Percentiles rank a stretch among this genome's conserved stretches.
These are phyloP conservation scores for Chaetoderma sp. DNA, from an alignment of 2,888 invertebrate species.

Conservation along the genomic window DNA sequence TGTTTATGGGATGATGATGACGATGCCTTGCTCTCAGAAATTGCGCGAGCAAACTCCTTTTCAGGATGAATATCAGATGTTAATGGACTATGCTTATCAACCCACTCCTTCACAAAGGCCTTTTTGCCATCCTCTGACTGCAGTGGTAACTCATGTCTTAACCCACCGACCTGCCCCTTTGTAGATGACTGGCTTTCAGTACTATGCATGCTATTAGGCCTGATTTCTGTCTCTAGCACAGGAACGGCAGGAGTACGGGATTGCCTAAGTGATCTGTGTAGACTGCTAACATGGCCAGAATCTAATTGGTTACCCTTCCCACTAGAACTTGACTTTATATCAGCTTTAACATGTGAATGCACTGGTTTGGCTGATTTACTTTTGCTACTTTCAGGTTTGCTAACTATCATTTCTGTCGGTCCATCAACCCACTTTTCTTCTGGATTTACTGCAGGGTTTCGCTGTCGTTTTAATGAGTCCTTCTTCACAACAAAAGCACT, in stretches of 20 bases:
- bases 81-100: constrained; percentile 63
- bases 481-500: constrained; percentile 69
- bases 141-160: constrained; percentile 39
- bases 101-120: constrained; percentile 65
- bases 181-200: constrained; percentile 51
- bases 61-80: no score
- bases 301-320: neutral
- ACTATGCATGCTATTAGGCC: constrained; percentile 54
- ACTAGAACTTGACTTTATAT: neutral
- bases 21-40: no score
- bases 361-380: constrained; percentile 23
- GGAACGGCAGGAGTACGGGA: no score
- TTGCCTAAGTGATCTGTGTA: no score
- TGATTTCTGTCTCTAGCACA: constrained; percentile 19
- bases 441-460: constrained; percentile 70
- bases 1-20: no score
- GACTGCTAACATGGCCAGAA: no score
- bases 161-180: constrained; percentile 48
- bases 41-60: no score
- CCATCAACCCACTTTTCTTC: constrained; percentile 71
- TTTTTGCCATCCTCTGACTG: constrained; percentile 33
- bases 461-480: constrained; percentile 26
- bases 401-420: constrained; percentile 58
- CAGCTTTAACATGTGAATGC: neutral
- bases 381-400: constrained; percentile 1